Evolutionary conservation across 2,888 invertebrate genomes (phyloP).

Genomic region (Philonicus albiceps): DNA sequence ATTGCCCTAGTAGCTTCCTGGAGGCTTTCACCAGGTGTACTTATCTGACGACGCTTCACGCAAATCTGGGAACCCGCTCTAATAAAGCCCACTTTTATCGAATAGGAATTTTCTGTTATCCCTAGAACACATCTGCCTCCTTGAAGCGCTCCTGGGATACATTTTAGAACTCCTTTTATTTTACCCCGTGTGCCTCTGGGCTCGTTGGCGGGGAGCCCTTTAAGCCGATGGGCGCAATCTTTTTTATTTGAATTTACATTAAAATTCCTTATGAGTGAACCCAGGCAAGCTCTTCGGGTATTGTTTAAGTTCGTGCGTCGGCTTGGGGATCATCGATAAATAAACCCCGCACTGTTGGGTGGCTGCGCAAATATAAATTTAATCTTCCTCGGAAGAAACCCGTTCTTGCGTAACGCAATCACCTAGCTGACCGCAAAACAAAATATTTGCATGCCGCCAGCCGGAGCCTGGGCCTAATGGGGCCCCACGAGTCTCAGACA

Average conservation of each 20-base stretch:
- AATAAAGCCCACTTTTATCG: slow-evolving; percentile 40
- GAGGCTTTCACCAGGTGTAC: slow-evolving; percentile 2
- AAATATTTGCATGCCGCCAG: slow-evolving; percentile 7
- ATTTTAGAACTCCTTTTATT: not conserved
- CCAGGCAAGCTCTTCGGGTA: not conserved
- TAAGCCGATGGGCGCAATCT: not conserved
- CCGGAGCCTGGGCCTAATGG: not conserved
- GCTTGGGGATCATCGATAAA: not conserved
- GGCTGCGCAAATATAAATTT: not conserved
- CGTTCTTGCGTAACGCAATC: slow-evolving; percentile 1
- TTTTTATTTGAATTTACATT: slow-evolving; percentile 21
- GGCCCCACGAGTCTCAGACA: not conserved
- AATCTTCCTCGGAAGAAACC: not conserved
- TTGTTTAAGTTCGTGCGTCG: not conserved
- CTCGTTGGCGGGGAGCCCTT: not conserved
- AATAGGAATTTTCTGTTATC: slow-evolving; percentile 27
- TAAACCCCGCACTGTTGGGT: not conserved
- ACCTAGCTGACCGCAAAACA: not conserved
- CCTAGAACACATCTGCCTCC: slow-evolving; percentile 8
- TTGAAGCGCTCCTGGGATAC: not conserved
- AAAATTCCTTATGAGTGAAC: not conserved
- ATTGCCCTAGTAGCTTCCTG: not conserved
- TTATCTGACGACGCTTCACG: not conserved
- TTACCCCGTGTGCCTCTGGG: not conserved
- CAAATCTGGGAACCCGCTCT: slow-evolving; percentile 27